Conservation (phyloP, 2,888 invertebrate species). For the Bellardia bayeri region DNA sequence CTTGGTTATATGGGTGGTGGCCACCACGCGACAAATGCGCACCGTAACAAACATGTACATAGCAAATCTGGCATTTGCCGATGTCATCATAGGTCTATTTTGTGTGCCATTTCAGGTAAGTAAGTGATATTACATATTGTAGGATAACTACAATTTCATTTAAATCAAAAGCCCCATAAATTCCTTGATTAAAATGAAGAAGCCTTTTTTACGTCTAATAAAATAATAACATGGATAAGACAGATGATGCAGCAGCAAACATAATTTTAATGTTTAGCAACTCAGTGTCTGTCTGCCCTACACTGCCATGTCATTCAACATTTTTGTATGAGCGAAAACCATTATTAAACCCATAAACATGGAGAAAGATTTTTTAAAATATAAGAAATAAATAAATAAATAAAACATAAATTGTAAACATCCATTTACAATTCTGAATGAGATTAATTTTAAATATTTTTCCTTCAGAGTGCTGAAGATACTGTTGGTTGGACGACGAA, state of each 20-base stretch:
- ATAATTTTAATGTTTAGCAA: not conserved
- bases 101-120: conserved; percentile 91
- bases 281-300: not conserved
- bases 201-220: not conserved
- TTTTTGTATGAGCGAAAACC: no score
- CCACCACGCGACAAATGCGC: conserved; percentile 91
- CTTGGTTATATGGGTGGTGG: conserved; percentile 93
- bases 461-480: no score
- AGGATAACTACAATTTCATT: no score
- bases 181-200: not conserved
- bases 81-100: conserved; percentile 93
- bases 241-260: not conserved
- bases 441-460: conserved; percentile 1
- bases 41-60: conserved; percentile 94
- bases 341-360: not conserved
- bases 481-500: not conserved
- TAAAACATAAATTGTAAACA: no score
- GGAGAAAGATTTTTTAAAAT: not conserved
- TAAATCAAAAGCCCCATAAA: no score
- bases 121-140: no score
- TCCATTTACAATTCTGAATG: not conserved
- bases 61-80: conserved; percentile 93
- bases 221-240: not conserved
- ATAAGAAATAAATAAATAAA: not conserved
- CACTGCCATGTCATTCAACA: no score